Evolutionary conservation across 2,113 vertebrate genomes (phyloP).

Genomic region (Physeter macrocephalus): DNA sequence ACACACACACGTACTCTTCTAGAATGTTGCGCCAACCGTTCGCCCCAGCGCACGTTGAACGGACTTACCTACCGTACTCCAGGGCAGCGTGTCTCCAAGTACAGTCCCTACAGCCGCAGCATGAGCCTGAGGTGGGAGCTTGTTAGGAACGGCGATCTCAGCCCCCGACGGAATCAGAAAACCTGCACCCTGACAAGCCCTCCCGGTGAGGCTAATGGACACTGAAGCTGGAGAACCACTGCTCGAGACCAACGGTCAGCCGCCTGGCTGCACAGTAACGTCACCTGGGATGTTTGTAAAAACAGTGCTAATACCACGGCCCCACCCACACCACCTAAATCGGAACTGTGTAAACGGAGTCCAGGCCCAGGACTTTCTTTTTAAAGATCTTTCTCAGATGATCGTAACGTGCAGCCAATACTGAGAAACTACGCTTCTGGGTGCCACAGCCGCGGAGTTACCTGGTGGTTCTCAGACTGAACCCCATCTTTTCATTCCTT

Average conservation of each 20-base stretch:
- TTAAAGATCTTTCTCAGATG: neutral
- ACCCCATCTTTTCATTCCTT: neutral
- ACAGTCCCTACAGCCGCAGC: too few species aligned
- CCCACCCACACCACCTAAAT: neutral
- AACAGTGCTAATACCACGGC: neutral
- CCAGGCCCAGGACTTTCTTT: neutral
- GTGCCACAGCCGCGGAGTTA: neutral
- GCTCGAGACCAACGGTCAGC: neutral
- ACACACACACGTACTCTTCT: neutral
- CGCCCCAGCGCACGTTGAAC: fast-evolving
- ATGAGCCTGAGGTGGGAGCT: neutral
- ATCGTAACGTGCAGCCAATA: neutral
- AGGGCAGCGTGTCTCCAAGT: neutral
- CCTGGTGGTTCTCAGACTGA: neutral
- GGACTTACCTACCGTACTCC: neutral
- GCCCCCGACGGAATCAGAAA: neutral
- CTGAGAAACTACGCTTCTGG: neutral
- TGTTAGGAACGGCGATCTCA: neutral
- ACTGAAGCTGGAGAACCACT: neutral
- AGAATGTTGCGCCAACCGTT: neutral
- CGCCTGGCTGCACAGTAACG: neutral
- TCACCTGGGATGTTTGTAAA: neutral
- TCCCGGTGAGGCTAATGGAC: neutral
- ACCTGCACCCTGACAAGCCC: neutral
- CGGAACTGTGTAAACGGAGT: neutral